These are phyloP conservation scores for Ostrea edulis DNA, from an alignment of 1,140 invertebrate species.

Conservation along the genomic window DNA sequence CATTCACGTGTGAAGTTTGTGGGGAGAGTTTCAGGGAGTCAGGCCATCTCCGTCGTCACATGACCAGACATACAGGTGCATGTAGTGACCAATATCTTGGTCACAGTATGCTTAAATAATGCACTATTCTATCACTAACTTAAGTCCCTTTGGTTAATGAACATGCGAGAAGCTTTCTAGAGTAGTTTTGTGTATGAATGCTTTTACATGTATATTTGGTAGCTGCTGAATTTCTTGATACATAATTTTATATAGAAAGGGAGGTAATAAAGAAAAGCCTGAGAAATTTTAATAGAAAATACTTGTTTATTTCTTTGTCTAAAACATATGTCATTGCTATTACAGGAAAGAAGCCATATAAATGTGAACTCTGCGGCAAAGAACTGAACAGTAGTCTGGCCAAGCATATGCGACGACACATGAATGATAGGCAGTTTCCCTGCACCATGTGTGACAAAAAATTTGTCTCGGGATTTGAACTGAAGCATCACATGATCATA, in stretches of 20 bases:
- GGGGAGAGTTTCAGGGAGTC: conserved; percentile 30
- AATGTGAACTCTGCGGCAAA: conserved; percentile 44
- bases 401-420: conserved; percentile 27
- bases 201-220: no score
- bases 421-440: conserved; percentile 40
- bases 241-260: no score
- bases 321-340: background rate
- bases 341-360: conserved; percentile 31
- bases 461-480: conserved; percentile 40
- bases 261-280: no score
- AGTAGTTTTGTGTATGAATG: no score
- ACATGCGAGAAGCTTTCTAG: no score
- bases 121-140: no score
- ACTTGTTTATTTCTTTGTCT: no score
- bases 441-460: conserved; percentile 39
- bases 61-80: conserved; percentile 43
- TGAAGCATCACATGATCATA: conserved; percentile 39
- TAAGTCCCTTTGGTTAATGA: no score
- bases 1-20: conserved; percentile 45
- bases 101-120: no score
- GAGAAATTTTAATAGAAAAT: no score
- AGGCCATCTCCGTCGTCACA: conserved; percentile 43
- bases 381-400: conserved; percentile 41
- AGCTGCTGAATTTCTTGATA: no score
- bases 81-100: no score